A percentile compares a stretch with the other conserved stretches of the same genome.
phyloP scores from a whole-genome alignment of 2,888 invertebrate species.

The Drosophila putrida region DNA sequence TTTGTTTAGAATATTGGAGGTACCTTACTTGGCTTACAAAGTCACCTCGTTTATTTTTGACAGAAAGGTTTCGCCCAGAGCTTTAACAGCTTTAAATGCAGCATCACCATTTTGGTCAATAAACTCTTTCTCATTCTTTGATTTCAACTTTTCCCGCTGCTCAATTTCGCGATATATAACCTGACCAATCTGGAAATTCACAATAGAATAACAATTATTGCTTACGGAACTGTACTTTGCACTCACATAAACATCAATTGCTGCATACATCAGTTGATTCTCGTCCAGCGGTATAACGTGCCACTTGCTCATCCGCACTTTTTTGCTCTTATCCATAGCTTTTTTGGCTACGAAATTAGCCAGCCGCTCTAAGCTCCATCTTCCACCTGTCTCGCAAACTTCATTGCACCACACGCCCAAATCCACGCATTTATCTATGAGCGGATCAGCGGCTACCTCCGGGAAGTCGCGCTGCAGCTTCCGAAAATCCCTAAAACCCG shows the following conservation, averaged over 20 bases:
- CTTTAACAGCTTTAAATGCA: conserved; percentile 81
- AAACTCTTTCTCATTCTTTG: conserved; percentile 74
- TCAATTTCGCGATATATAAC: conserved; percentile 83
- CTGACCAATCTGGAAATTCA: conserved; percentile 82
- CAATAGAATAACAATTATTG: no score
- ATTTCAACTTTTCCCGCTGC: conserved; percentile 70
- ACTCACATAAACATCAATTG: conserved; percentile 89
- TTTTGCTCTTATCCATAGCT: conserved; percentile 87
- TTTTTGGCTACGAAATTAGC: conserved; percentile 86
- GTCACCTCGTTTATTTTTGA: conserved; percentile 61
- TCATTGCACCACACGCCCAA: conserved; percentile 87
- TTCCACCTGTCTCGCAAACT: conserved; percentile 86
- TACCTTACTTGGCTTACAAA: conserved; percentile 28
- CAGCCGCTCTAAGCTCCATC: conserved; percentile 88
- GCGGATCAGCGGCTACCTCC: conserved; percentile 86
- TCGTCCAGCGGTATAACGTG: conserved; percentile 87
- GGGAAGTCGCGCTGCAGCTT: conserved; percentile 88
- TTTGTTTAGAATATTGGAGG: neutral
- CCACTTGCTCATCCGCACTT: conserved; percentile 88
- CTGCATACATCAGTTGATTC: conserved; percentile 87
- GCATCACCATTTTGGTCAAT: conserved; percentile 78
- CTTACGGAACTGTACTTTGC: neutral
- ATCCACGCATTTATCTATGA: conserved; percentile 88
- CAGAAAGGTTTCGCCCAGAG: conserved; percentile 80
- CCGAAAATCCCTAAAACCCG: conserved; percentile 87